Evolutionary conservation across 1,140 invertebrate species (phyloP).

Genomic region (Bombus pascuorum): DNA sequence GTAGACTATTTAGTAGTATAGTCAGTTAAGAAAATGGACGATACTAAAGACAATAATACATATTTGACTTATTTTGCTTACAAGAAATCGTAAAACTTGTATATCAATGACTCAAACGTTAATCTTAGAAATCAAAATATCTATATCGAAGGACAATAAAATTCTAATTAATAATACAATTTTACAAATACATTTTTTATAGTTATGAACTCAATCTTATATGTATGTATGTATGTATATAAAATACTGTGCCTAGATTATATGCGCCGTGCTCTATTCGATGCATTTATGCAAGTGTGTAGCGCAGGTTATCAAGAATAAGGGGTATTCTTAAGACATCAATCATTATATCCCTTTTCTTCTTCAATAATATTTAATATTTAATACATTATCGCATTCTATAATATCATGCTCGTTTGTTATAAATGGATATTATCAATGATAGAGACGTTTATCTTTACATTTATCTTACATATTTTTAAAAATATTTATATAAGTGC

Average conservation of each 20-base stretch:
- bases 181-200: neutral
- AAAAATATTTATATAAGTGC: too few species aligned
- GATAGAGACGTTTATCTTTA: too few species aligned
- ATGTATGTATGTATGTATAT: too few species aligned
- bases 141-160: too few species aligned
- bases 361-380: neutral
- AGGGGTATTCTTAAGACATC: slow-evolving; percentile 23
- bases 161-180: neutral
- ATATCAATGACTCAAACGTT: too few species aligned
- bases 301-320: slow-evolving; percentile 48
- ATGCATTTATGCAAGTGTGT: slow-evolving; percentile 63
- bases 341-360: neutral
- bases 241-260: neutral
- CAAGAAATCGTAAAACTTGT: too few species aligned
- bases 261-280: slow-evolving; percentile 20
- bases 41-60: too few species aligned
- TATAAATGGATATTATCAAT: too few species aligned
- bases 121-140: too few species aligned
- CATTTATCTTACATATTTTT: neutral
- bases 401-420: neutral
- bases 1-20: too few species aligned
- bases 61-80: too few species aligned
- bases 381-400: neutral
- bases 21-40: too few species aligned
- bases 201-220: neutral